Evolutionary conservation across 2,797 vertebrate genomes (phyloP).

Genomic region (Anguilla pacifica): DNA sequence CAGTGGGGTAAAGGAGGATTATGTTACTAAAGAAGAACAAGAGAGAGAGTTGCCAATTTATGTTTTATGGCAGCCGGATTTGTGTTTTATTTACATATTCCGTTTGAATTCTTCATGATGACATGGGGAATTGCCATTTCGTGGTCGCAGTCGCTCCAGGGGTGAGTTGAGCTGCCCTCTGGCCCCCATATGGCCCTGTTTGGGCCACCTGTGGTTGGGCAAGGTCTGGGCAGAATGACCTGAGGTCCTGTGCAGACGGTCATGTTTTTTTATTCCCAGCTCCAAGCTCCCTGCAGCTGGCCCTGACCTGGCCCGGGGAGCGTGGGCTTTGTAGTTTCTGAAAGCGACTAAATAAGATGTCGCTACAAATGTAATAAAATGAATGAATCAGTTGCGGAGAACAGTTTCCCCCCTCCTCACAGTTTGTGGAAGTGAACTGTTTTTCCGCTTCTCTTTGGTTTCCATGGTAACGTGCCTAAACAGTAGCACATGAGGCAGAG

Average conservation of each 20-base stretch:
- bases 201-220: background rate
- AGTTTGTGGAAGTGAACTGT: slow-evolving; percentile 15
- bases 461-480: slow-evolving; percentile 24
- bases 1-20: background rate
- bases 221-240: background rate
- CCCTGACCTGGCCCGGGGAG: slow-evolving; percentile 17
- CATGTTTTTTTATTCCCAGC: background rate
- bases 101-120: background rate
- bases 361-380: slow-evolving; percentile 43
- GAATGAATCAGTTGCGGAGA: slow-evolving; percentile 55
- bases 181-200: background rate
- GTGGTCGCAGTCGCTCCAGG: background rate
- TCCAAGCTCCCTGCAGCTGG: background rate
- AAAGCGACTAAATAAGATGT: slow-evolving; percentile 35
- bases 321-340: slow-evolving; percentile 36
- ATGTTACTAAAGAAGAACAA: background rate
- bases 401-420: slow-evolving; percentile 48
- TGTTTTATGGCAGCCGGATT: background rate
- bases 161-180: background rate
- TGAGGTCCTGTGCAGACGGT: background rate
- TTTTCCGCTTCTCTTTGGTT: slow-evolving; percentile 35
- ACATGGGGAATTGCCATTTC: background rate
- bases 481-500: background rate
- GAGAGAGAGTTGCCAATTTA: background rate
- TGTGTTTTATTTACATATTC: background rate